Percentiles rank a stretch among this genome's conserved stretches.
Conservation (phyloP, 2,888 invertebrate species). For the Dusona sp. region DNA sequence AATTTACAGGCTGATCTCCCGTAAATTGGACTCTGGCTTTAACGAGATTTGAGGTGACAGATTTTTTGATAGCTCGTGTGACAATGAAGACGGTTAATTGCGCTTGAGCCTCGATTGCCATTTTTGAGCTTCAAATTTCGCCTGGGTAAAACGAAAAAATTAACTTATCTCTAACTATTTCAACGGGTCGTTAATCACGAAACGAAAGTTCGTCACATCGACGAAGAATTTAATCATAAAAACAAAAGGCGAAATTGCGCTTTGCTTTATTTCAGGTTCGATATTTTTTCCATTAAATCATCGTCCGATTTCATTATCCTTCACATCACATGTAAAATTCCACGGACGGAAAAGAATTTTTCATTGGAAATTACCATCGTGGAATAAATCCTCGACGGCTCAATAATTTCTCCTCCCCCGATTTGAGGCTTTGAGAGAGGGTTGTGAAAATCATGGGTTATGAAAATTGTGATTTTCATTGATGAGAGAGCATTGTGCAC, state of each 20-base stretch:
- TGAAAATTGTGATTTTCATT: conserved; percentile 28
- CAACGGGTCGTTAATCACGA: not conserved
- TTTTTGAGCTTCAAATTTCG: not conserved
- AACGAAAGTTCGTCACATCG: not conserved
- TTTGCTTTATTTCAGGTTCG: not conserved
- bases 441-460: conserved; percentile 1
- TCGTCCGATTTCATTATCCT: not conserved
- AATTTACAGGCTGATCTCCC: conserved; percentile 19
- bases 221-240: not conserved
- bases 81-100: conserved; percentile 1
- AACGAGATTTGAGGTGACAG: not conserved
- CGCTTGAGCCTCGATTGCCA: not conserved
- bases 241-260: not conserved
- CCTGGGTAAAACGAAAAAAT: not conserved
- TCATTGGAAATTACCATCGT: not conserved
- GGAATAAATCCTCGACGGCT: not conserved
- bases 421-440: too few relatives aligned
- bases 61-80: not conserved
- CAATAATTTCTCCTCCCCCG: not conserved
- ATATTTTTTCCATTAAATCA: not conserved
- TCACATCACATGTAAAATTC: not conserved
- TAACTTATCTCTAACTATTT: not conserved
- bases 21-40: not conserved
- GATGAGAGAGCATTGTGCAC: conserved; percentile 6
- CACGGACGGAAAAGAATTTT: not conserved